These are phyloP conservation scores for Actinostola sp. DNA, from an alignment of 92 coral and sea anemone species.

Conservation along the genomic window DNA sequence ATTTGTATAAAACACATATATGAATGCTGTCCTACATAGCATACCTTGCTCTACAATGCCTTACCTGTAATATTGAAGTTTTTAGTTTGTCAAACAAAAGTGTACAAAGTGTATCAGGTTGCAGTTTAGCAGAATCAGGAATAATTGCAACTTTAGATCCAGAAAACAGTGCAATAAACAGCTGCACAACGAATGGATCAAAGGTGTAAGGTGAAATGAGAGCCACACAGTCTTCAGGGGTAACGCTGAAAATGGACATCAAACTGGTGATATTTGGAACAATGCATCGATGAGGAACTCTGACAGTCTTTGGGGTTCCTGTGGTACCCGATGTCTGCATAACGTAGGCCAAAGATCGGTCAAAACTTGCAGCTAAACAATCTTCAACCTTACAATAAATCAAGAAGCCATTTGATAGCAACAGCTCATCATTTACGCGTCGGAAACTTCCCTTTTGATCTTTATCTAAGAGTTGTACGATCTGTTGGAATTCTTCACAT, in stretches of 20 bases:
- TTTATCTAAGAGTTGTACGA: not conserved
- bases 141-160: constrained; percentile 79
- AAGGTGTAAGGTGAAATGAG: constrained; percentile 92
- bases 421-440: constrained; percentile 8
- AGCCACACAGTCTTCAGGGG: constrained; percentile 68
- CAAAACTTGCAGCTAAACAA: constrained; percentile 6
- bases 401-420: constrained; percentile 41
- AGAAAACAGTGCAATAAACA: constrained; percentile 74
- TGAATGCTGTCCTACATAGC: not conserved
- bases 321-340: constrained; percentile 99
- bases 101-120: constrained; percentile 66
- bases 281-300: constrained; percentile 89
- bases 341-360: constrained; percentile 63
- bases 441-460: constrained; percentile 7
- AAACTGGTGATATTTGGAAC: constrained; percentile 76
- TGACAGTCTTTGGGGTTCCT: constrained; percentile 84
- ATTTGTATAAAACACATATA: too few species aligned
- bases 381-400: constrained; percentile 2
- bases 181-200: constrained; percentile 92
- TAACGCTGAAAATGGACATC: constrained; percentile 58
- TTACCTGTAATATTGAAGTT: constrained; percentile 86
- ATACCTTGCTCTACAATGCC: not conserved
- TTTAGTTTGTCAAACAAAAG: constrained; percentile 73
- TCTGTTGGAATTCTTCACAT: constrained; percentile 30
- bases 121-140: constrained; percentile 64